Conservation (phyloP, 92 coral and sea anemone species). For the Siderastrea radians region DNA sequence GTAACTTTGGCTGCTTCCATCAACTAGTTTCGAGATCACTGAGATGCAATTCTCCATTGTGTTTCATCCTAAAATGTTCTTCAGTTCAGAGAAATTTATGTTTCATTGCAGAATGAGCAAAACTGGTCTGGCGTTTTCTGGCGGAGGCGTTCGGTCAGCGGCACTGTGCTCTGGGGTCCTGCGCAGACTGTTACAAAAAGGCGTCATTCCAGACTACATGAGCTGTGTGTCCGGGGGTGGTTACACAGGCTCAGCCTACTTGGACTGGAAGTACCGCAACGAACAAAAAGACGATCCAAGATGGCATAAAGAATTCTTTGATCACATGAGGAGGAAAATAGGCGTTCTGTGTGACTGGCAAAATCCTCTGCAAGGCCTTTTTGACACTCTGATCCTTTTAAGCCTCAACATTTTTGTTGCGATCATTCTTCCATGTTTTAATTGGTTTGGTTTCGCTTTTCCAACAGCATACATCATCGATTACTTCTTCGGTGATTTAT, state of each 20-base stretch:
- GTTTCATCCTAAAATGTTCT: not conserved
- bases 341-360: conserved; percentile 75
- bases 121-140: conserved; percentile 47
- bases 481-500: conserved; percentile 71
- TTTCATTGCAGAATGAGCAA: conserved; percentile 2
- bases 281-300: conserved; percentile 73
- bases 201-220: conserved; percentile 70
- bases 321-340: conserved; percentile 67
- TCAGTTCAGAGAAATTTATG: too few relatives aligned
- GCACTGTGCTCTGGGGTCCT: conserved; percentile 54
- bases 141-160: conserved; percentile 55
- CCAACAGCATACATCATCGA: conserved; percentile 77
- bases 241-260: conserved; percentile 81
- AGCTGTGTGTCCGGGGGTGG: conserved; percentile 98
- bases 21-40: too few relatives aligned
- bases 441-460: conserved; percentile 62
- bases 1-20: too few relatives aligned
- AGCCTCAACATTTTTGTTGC: conserved; percentile 47
- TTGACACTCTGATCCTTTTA: conserved; percentile 60
- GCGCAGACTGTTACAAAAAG: conserved; percentile 85
- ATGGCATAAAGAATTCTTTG: conserved; percentile 88
- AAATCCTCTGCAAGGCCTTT: conserved; percentile 67
- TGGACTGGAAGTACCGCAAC: conserved; percentile 93
- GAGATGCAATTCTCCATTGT: too few relatives aligned
- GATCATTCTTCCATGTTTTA: conserved; percentile 70